phyloP scores from a whole-genome alignment of 2,113 vertebrate genomes.

The Syrrhaptes paradoxus region DNA sequence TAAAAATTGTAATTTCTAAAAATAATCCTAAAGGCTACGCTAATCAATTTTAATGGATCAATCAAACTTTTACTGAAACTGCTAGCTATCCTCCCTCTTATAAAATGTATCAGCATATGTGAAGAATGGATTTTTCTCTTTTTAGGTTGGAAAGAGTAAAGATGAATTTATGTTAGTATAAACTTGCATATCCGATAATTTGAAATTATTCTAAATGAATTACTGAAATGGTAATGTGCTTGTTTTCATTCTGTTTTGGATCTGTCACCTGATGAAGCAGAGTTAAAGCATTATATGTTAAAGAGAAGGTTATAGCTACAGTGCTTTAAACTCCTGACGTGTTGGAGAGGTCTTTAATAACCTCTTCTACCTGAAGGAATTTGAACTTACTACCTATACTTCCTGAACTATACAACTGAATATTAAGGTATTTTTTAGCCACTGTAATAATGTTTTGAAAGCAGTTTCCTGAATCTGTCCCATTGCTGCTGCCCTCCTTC shows the following conservation, averaged over 20 bases:
- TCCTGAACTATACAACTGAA: background rate
- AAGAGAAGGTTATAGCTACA: background rate
- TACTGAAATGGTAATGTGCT: background rate
- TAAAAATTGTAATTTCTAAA: background rate
- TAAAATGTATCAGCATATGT: background rate
- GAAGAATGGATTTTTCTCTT: background rate
- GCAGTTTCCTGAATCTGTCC: background rate
- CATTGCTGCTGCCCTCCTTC: background rate
- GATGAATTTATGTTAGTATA: background rate
- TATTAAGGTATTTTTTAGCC: background rate
- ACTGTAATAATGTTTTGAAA: background rate
- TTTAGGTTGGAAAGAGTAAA: background rate
- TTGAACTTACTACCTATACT: background rate
- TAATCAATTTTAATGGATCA: background rate
- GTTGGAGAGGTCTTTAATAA: background rate
- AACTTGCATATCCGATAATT: background rate
- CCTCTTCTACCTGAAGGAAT: background rate
- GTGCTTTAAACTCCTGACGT: background rate
- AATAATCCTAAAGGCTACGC: background rate
- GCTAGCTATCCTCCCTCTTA: background rate
- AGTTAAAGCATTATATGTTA: background rate
- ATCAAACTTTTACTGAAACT: background rate
- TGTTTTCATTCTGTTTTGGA: background rate
- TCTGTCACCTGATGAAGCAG: background rate
- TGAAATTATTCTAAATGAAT: background rate